Evolutionary conservation across 1,140 invertebrate species (phyloP).

Genomic region (Penaeus vannamei): DNA sequence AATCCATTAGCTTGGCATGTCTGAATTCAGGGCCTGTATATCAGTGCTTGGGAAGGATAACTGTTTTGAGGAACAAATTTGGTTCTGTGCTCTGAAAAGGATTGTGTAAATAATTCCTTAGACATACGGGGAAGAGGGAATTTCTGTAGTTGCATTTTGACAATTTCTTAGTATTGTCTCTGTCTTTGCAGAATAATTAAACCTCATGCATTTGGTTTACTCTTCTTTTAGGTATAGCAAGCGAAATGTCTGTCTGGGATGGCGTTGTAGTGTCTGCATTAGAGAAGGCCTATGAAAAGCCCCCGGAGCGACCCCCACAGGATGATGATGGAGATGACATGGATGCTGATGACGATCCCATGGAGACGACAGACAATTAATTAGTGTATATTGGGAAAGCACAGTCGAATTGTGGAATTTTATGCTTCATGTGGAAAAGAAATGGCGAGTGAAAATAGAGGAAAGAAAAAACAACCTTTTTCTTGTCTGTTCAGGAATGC

Average conservation of each 20-base stretch:
- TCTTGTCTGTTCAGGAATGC: no score
- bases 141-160: no score
- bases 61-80: no score
- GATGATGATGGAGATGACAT: conserved; percentile 75
- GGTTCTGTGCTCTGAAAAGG: no score
- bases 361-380: conserved; percentile 67
- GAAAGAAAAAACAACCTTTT: no score
- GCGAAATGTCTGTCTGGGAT: conserved; percentile 88
- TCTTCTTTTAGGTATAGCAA: conserved; percentile 77
- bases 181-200: no score
- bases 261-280: conserved; percentile 94
- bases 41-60: no score
- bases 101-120: no score
- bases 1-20: no score
- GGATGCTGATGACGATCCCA: conserved; percentile 67
- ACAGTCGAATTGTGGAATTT: neutral
- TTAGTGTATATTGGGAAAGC: neutral
- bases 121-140: no score
- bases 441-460: neutral
- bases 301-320: conserved; percentile 75
- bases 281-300: conserved; percentile 89
- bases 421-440: neutral
- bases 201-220: neutral
- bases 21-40: no score
- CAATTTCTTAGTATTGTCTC: no score